Evolutionary conservation across 2,797 vertebrate genomes (phyloP), one percentile per base, ranked within the genome.

Genomic region (Sebastes alutus): DNA sequence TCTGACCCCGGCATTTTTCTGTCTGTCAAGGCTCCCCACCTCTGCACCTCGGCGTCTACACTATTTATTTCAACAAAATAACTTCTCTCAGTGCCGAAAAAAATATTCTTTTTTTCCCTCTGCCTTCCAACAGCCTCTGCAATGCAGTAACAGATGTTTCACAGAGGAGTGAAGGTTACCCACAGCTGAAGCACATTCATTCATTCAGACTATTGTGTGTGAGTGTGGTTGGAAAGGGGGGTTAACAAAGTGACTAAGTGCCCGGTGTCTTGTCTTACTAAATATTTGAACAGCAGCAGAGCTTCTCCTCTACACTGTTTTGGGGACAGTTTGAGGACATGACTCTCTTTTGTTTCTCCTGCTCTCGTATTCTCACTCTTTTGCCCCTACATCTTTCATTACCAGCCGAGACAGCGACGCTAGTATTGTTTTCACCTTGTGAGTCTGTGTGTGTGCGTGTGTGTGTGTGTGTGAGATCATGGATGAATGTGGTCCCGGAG

Each of bases 121-220:
- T 14, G 22, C 58, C 9, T 76, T 65, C 27, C 72, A 56, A 62
- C 73, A 77, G 35, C 38, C 63, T 83, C 82, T 83, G 87, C 86
- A 88, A 52, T 75, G 84, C 90, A 85, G 84, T 65, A 79, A 73
- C 77, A 82, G 74, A 75, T 84, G 88, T 78, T 88, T 80, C 72
- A 74, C 83, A 83, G 71, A 84, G 80, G 73, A 80, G 75, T 66
- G 81, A 84, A 76, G 76, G 78, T 86, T 84, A 82, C 55, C 77
- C 67, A 55, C 61, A 78, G 66, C 25, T 72, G 23, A 68, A 62
- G 66, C 49, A 65, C 78, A 75, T 73, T 74, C 75, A 74, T 38
- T 63, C 76, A 59, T 65, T 60, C 49, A 66, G 16, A 30, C 58
- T 69, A 16, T 11, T 65, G 23, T 61, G n/a, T 68, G 20, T 33